Conservation (phyloP, 1,140 invertebrate genomes). For the Prorops nasuta region DNA sequence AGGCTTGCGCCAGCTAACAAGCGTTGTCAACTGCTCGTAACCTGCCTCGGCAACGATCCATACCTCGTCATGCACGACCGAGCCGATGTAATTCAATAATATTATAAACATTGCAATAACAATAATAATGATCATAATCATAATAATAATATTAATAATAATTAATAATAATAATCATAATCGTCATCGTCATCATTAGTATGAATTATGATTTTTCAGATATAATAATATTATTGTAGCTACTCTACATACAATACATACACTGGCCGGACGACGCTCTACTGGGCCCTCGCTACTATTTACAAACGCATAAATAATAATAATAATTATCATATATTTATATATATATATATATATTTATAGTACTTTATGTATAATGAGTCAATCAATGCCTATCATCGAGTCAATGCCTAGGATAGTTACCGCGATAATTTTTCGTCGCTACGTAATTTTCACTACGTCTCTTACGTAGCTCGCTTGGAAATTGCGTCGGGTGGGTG, state of each 20-base stretch:
- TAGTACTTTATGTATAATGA: constrained; percentile 47
- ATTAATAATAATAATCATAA: constrained; percentile 32
- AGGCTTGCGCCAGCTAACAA: too few species aligned
- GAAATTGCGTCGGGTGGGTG: too few species aligned
- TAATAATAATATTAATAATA: too few species aligned
- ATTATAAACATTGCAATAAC: constrained; percentile 54
- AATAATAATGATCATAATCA: constrained; percentile 43
- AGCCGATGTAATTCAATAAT: constrained; percentile 38
- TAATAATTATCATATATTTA: constrained; percentile 31
- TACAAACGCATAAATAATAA: constrained; percentile 58
- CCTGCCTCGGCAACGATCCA: constrained; percentile 27
- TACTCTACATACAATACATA: constrained; percentile 59
- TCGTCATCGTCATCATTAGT: constrained; percentile 40
- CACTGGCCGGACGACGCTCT: constrained; percentile 45
- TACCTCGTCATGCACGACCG: constrained; percentile 29
- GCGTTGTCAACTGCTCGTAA: too few species aligned
- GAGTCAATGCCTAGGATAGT: too few species aligned
- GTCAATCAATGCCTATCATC: too few species aligned
- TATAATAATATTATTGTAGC: constrained; percentile 42
- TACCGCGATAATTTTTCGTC: too few species aligned
- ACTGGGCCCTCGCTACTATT: constrained; percentile 51
- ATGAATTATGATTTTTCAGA: constrained; percentile 41
- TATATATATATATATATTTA: constrained; percentile 38
- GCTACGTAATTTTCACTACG: too few species aligned
- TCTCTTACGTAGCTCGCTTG: too few species aligned